A percentile compares a stretch with the other conserved stretches of the same genome.
These are phyloP conservation scores for Drosophila vallismaia DNA, from an alignment of 2,888 invertebrate genomes.

Conservation along the genomic window DNA sequence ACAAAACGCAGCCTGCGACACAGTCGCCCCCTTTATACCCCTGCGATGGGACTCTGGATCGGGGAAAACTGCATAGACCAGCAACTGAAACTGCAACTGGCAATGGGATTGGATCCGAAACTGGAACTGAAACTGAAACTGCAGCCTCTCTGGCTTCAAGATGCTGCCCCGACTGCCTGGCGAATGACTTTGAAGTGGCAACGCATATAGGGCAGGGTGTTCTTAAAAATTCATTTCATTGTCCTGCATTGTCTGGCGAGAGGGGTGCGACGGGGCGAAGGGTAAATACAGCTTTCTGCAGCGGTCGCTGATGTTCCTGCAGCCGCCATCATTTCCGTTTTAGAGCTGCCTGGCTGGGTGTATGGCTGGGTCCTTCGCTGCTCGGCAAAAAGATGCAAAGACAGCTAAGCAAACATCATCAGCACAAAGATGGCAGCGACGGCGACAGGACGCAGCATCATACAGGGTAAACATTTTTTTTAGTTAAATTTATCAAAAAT, in stretches of 20 bases:
- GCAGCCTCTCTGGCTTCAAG: slow-evolving; percentile 52
- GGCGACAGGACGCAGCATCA: slow-evolving; percentile 41
- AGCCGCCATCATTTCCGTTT: slow-evolving; percentile 79
- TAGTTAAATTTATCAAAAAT: not conserved
- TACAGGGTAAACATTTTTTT: slow-evolving; percentile 5
- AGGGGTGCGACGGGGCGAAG: slow-evolving; percentile 45
- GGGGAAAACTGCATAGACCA: slow-evolving; percentile 66
- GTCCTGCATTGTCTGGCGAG: slow-evolving; percentile 75
- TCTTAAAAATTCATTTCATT: slow-evolving; percentile 80
- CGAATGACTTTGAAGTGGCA: slow-evolving; percentile 78
- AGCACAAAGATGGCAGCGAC: slow-evolving; percentile 74
- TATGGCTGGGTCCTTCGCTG: slow-evolving; percentile 37
- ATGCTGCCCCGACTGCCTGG: slow-evolving; percentile 57
- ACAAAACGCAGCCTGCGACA: slow-evolving; percentile 69
- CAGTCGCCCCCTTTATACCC: slow-evolving; percentile 17
- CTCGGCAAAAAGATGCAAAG: slow-evolving; percentile 77
- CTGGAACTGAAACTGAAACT: slow-evolving; percentile 28
- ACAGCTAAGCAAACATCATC: slow-evolving; percentile 80
- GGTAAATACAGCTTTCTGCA: slow-evolving; percentile 77
- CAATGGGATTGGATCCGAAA: not conserved
- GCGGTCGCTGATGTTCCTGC: slow-evolving; percentile 54
- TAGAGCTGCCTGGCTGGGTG: slow-evolving; percentile 60
- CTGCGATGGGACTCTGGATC: slow-evolving; percentile 61
- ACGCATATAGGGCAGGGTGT: slow-evolving; percentile 73
- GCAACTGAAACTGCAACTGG: slow-evolving; percentile 45